Conservation (phyloP, 2,797 vertebrate genomes). For the Potorous gilbertii region DNA sequence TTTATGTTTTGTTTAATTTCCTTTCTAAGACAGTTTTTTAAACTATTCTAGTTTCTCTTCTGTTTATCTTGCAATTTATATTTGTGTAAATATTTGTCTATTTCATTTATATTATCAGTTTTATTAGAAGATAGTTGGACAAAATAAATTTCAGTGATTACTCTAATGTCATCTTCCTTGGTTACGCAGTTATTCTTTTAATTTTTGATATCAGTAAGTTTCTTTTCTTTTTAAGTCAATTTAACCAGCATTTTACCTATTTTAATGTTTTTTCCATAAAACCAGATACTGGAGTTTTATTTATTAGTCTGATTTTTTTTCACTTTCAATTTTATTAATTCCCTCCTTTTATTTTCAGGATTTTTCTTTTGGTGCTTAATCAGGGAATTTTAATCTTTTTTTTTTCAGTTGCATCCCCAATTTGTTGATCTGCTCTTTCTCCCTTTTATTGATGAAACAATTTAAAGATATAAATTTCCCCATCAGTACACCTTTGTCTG, state of each 20-base stretch:
- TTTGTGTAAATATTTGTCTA: not conserved
- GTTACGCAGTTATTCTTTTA: not conserved
- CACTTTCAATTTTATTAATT: not conserved
- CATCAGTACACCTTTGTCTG: no score
- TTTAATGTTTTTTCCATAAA: not conserved
- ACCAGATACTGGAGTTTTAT: not conserved
- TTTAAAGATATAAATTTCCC: not conserved
- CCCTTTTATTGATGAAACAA: not conserved
- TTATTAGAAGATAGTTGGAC: not conserved
- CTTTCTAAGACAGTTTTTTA: not conserved
- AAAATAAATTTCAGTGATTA: not conserved
- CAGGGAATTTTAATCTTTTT: not conserved
- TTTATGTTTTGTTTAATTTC: not conserved
- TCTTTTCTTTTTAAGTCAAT: not conserved
- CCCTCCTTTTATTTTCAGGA: not conserved
- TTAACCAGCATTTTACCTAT: not conserved
- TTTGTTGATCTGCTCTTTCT: not conserved
- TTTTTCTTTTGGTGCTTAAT: not conserved
- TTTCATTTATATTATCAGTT: not conserved
- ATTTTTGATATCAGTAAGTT: not conserved
- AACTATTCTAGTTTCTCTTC: not conserved
- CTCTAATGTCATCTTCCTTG: not conserved
- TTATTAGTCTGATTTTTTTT: not conserved
- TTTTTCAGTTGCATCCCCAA: not conserved
- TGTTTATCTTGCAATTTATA: not conserved